Conservation (phyloP, 2,888 invertebrate genomes). For the Ctena decussata region DNA sequence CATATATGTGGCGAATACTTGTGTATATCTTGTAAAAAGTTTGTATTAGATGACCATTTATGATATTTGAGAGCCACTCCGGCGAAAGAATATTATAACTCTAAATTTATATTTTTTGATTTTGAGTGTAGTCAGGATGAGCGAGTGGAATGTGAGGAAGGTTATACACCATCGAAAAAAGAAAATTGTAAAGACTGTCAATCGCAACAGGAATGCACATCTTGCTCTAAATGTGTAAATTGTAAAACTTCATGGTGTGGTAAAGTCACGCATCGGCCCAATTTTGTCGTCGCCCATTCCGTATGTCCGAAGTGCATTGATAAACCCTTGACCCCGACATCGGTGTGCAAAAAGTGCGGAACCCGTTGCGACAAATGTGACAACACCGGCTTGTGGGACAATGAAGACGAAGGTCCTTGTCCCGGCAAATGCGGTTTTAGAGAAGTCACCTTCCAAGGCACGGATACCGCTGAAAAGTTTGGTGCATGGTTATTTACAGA, state of each 20-base stretch:
- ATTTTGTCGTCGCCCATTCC: conserved; percentile 12
- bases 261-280: neutral
- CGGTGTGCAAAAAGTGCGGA: conserved; percentile 18
- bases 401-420: conserved; percentile 35
- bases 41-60: conserved; percentile 23
- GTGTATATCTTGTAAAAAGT: conserved; percentile 18
- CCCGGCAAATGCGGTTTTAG: conserved; percentile 41
- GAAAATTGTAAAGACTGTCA: conserved; percentile 26
- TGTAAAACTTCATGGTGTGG: conserved; percentile 14
- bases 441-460: conserved; percentile 39
- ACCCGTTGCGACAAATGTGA: neutral
- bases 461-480: conserved; percentile 24
- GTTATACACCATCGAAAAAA: conserved; percentile 21
- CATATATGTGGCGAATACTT: conserved; percentile 40
- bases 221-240: neutral
- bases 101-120: conserved; percentile 37
- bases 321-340: neutral
- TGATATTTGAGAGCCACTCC: conserved; percentile 34
- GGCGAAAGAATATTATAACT: conserved; percentile 7
- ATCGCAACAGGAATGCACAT: neutral
- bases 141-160: conserved; percentile 12
- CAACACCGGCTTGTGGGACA: neutral
- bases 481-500: conserved; percentile 38
- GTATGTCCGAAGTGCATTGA: conserved; percentile 2
- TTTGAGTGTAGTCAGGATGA: conserved; percentile 52